A percentile compares a stretch with the other conserved stretches of the same genome.
Conservation (phyloP, 2,797 vertebrate genomes). For the Novumbra hubbsi region DNA sequence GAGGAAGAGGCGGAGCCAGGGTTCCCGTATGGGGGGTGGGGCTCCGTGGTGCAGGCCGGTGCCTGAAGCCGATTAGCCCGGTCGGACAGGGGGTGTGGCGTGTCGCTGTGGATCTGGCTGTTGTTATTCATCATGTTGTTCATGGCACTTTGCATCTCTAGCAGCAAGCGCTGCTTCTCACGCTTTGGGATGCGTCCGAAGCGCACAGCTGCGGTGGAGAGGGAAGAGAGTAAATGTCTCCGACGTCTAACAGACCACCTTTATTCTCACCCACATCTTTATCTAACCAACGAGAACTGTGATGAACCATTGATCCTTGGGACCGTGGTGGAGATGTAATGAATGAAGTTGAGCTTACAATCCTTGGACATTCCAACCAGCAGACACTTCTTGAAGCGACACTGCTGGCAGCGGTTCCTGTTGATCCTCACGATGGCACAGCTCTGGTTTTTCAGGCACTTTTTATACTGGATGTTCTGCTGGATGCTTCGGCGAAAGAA, state of each 20-base stretch:
- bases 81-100: constrained; percentile 34
- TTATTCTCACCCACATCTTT: neutral
- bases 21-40: constrained; percentile 26
- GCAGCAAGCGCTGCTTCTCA: constrained; percentile 93
- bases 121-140: constrained; percentile 95
- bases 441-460: constrained; percentile 96
- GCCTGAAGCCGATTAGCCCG: constrained; percentile 33
- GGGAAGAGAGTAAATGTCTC: neutral
- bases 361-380: constrained; percentile 96
- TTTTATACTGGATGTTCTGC: constrained; percentile 98
- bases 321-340: neutral
- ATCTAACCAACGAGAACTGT: neutral
- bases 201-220: constrained; percentile 81
- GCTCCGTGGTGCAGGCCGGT: constrained; percentile 17
- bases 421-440: constrained; percentile 96
- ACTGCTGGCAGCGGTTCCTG: constrained; percentile 96
- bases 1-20: constrained; percentile 36
- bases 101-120: constrained; percentile 68
- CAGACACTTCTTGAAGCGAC: constrained; percentile 96
- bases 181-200: constrained; percentile 97
- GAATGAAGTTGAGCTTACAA: constrained; percentile 71
- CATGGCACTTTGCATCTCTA: constrained; percentile 97
- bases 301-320: neutral
- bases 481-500: constrained; percentile 98
- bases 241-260: neutral